These are phyloP conservation scores for Gastracanthus pulcherrimus DNA, from an alignment of 2,888 invertebrate species.

Conservation along the genomic window DNA sequence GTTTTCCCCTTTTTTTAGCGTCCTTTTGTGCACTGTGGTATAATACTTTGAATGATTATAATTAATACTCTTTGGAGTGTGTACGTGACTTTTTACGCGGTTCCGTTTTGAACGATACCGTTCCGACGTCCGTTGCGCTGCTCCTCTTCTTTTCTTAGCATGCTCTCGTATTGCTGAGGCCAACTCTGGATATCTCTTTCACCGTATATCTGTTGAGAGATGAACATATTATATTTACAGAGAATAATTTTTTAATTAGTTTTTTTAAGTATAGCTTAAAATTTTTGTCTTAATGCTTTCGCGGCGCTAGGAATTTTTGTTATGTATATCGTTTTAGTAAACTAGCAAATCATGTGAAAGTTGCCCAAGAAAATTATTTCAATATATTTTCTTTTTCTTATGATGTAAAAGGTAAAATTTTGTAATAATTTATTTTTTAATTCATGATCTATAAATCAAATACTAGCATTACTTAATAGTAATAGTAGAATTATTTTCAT, in stretches of 20 bases:
- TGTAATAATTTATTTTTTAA: too few relatives aligned
- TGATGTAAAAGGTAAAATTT: too few relatives aligned
- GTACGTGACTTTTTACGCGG: not conserved
- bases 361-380: constrained; percentile 40
- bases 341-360: not conserved
- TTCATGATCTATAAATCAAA: too few relatives aligned
- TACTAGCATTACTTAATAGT: too few relatives aligned
- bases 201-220: constrained; percentile 65
- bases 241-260: not conserved
- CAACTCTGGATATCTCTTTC: constrained; percentile 63
- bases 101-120: not conserved
- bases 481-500: too few relatives aligned
- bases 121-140: not conserved
- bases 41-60: not conserved
- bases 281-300: too few relatives aligned
- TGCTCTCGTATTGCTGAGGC: constrained; percentile 58
- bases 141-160: constrained; percentile 21
- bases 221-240: not conserved
- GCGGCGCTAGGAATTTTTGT: not conserved
- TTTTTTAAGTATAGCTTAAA: not conserved
- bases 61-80: not conserved
- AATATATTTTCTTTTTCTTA: too few relatives aligned
- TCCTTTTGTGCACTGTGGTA: too few relatives aligned
- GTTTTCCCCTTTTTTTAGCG: not conserved
- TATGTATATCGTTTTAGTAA: too few relatives aligned